phyloP scores from a whole-genome alignment of 2,113 vertebrate genomes.

The Notarius lentiginosus region DNA sequence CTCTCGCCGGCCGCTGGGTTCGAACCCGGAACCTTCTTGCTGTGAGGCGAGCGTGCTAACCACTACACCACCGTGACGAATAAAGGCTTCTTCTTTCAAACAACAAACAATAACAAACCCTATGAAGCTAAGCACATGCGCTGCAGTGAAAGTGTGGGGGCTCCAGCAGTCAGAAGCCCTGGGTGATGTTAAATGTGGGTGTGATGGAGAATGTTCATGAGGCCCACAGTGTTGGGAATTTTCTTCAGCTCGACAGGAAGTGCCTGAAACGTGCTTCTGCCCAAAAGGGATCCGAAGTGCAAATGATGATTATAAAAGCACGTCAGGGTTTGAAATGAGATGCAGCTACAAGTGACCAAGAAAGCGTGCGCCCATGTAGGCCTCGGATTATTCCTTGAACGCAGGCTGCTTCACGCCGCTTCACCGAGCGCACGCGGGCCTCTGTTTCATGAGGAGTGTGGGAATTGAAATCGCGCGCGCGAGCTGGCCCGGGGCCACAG shows the following conservation, averaged over 20 bases:
- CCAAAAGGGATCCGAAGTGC: not conserved
- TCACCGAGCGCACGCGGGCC: not conserved
- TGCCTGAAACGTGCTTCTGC: not conserved
- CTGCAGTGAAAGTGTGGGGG: not conserved
- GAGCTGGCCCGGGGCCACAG: conserved; percentile 44
- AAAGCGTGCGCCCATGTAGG: not conserved
- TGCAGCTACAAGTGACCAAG: no score
- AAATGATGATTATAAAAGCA: not conserved
- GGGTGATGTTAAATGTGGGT: not conserved
- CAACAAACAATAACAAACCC: not conserved
- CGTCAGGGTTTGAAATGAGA: not conserved
- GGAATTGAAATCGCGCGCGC: conserved; percentile 25
- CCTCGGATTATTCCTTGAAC: not conserved
- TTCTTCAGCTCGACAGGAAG: not conserved
- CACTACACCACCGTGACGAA: no score
- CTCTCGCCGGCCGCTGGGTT: no score
- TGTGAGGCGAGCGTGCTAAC: no score
- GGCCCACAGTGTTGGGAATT: not conserved
- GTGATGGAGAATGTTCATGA: not conserved
- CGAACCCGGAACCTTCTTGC: no score
- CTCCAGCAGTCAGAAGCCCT: not conserved
- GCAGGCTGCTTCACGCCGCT: not conserved
- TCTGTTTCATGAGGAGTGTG: not conserved
- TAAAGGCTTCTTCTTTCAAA: no score
- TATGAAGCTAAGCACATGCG: no score